phyloP scores from a whole-genome alignment of 2,888 invertebrate species.

The Chalcosyrphus nemorum region DNA sequence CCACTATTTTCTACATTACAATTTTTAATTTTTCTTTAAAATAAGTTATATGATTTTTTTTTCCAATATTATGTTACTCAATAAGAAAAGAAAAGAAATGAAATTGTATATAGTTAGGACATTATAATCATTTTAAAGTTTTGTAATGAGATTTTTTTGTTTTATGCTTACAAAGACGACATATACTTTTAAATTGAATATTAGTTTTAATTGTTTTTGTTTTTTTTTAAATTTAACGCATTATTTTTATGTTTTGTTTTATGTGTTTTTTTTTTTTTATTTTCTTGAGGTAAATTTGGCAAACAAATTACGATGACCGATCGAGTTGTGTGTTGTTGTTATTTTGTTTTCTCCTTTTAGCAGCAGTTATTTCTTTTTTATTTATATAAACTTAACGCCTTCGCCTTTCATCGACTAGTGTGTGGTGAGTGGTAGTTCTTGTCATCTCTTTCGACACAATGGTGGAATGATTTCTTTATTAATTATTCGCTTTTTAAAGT shows the following conservation, averaged over 20 bases:
- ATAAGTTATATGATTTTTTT: constrained; percentile 28
- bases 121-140: constrained; percentile 60
- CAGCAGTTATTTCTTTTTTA: constrained; percentile 29
- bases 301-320: constrained; percentile 76
- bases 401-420: constrained; percentile 78
- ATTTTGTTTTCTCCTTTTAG: constrained; percentile 46
- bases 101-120: constrained; percentile 52
- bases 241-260: constrained; percentile 51
- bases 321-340: constrained; percentile 59
- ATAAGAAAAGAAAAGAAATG: constrained; percentile 42
- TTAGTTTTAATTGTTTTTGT: constrained; percentile 53
- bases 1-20: constrained; percentile 66
- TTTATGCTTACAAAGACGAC: constrained; percentile 70
- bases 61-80: constrained; percentile 17
- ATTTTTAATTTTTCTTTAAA: constrained; percentile 40
- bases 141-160: constrained; percentile 45
- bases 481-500: constrained; percentile 11
- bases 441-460: constrained; percentile 68
- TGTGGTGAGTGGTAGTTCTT: constrained; percentile 77
- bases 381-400: constrained; percentile 29
- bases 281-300: constrained; percentile 81
- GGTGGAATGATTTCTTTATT: constrained; percentile 74
- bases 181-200: constrained; percentile 62
- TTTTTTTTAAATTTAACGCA: constrained; percentile 55
- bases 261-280: constrained; percentile 54